Base-by-base conservation (phyloP, 2,113 vertebrate species). In the Anoura caudifer region DNA sequence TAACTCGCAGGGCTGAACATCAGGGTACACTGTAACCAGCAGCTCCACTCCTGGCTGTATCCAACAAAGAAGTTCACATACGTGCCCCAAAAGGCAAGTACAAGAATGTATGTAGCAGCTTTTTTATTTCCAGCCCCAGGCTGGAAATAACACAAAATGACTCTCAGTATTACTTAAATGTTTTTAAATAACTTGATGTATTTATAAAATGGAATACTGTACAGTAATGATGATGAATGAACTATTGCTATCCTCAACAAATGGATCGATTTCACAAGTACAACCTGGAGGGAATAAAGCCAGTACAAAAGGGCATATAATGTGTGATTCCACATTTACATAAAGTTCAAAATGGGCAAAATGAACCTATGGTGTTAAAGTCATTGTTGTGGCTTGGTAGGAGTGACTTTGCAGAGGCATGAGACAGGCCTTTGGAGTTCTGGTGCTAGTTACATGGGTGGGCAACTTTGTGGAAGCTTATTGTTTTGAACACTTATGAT, bases 181-280 rank as follows among this genome's bases (percentile, higher is more conserved):
- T 54, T 95, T 85, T 81, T 52, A 19, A 77, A 7, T 83, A 90
- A 45, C 28, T 47, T 65, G 41, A 22, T 70, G 11, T 65, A 41
- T 85, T 91, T 95, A 75, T 61, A 73, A 91, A 95, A 28, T 89
- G 54, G 61, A 70, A 65, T 95, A 79, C 16, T 77, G 77, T 31
- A 61, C 33, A 54, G 36, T 73, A 79, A 73, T 80, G 73, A 65
- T 36, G 54, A 0, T 41, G 43, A 59, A 63, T 70, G 63, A 90
- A 73, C 72, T 63, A 70, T 80, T 80, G 72, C 70, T 80, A 0
- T 72, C 70, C 47, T 96, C 20, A 95, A 22, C 38, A 47, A 28
- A 63, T 87, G 61, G 43, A 41, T 54, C 6, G 4, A 10, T 95
- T 81, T 81, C 19, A 90, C n/a, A 84, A 77, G 79, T 75, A 67